Evolutionary conservation across 1,140 invertebrate species (phyloP).

Genomic region (Drosophila pruinosa): DNA sequence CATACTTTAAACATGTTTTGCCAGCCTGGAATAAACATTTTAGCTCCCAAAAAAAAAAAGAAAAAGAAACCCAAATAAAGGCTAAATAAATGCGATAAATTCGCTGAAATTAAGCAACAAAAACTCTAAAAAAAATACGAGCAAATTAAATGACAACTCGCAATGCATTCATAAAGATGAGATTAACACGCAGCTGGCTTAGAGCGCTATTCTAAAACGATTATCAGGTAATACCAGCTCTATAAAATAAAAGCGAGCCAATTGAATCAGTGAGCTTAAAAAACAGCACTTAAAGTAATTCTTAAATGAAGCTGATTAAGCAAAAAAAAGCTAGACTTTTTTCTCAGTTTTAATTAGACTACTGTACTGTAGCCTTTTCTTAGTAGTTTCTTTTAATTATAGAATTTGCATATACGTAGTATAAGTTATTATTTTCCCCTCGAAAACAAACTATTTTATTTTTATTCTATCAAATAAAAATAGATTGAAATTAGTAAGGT

Average conservation of each 20-base stretch:
- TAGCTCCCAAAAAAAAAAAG: neutral
- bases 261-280: neutral
- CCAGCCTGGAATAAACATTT: slow-evolving; percentile 39
- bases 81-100: slow-evolving; percentile 60
- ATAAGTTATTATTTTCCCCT: too few relatives aligned
- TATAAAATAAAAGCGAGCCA: slow-evolving; percentile 12
- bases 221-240: slow-evolving; percentile 35
- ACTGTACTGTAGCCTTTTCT: too few relatives aligned
- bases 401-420: too few relatives aligned
- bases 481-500: too few relatives aligned
- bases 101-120: slow-evolving; percentile 50
- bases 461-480: too few relatives aligned
- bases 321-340: neutral
- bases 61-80: neutral
- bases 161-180: slow-evolving; percentile 29
- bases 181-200: slow-evolving; percentile 18
- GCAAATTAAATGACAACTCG: slow-evolving; percentile 24
- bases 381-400: too few relatives aligned
- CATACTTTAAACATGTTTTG: slow-evolving; percentile 77
- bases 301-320: neutral
- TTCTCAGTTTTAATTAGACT: neutral
- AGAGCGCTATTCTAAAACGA: slow-evolving; percentile 21
- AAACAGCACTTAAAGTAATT: neutral
- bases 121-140: slow-evolving; percentile 2
- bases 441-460: too few relatives aligned